Percentiles rank a stretch among this genome's conserved stretches.
Conservation (phyloP, 2,797 vertebrate species). For the Tauraco hartlaubi region DNA sequence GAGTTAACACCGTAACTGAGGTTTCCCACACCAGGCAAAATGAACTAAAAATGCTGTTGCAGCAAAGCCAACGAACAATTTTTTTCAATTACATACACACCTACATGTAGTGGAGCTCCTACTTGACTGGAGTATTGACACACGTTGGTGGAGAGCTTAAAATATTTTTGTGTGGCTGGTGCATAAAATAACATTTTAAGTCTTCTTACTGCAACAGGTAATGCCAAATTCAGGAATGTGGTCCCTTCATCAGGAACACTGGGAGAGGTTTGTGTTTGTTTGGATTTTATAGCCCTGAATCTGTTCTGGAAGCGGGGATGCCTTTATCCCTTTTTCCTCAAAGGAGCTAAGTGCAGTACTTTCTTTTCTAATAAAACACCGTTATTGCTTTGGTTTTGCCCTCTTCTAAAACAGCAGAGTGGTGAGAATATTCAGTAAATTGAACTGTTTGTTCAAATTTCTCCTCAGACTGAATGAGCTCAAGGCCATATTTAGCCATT, state of each 20-base stretch:
- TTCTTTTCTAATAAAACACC: not conserved
- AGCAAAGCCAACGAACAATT: not conserved
- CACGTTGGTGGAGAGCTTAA: not conserved
- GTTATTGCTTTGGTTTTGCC: not conserved
- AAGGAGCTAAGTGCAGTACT: not conserved
- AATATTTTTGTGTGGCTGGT: not conserved
- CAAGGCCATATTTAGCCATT: not conserved
- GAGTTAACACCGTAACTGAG: not conserved
- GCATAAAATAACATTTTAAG: not conserved
- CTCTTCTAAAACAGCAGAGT: not conserved
- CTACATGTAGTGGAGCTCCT: not conserved
- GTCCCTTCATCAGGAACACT: not conserved
- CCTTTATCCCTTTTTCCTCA: not conserved
- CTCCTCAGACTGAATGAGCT: not conserved
- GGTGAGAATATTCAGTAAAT: not conserved
- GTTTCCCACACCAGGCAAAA: not conserved
- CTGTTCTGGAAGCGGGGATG: not conserved
- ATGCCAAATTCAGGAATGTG: not conserved
- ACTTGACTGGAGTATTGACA: not conserved
- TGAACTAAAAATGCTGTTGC: not conserved
- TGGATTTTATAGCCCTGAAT: not conserved
- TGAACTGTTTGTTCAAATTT: not conserved
- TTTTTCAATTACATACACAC: accelerated
- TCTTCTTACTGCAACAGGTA: not conserved
- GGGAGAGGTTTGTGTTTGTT: not conserved